These are phyloP conservation scores for Hydroisotoma schaefferi DNA, from an alignment of 2,888 invertebrate genomes.

Conservation along the genomic window DNA sequence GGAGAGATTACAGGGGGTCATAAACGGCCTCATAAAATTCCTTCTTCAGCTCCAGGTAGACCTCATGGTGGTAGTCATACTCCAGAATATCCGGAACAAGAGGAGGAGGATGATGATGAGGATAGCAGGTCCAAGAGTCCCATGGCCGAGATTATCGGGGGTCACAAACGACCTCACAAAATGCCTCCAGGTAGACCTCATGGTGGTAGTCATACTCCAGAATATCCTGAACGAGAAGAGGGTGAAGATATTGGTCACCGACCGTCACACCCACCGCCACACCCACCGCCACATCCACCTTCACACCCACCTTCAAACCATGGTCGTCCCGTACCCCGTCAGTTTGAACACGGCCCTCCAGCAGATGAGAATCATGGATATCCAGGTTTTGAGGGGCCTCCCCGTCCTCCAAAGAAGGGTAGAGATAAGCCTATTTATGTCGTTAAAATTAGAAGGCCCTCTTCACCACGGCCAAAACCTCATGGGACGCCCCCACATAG, in stretches of 20 bases:
- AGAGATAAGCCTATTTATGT: conserved; percentile 37
- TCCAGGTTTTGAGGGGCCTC: too few relatives aligned
- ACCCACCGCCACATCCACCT: neutral
- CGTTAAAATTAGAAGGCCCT: conserved; percentile 40
- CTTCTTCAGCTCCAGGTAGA: too few relatives aligned
- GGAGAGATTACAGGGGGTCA: neutral
- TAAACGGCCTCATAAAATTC: neutral
- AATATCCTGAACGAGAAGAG: neutral
- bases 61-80: neutral
- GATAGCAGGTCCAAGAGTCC: too few relatives aligned
- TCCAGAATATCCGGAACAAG: neutral
- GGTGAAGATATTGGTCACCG: too few relatives aligned
- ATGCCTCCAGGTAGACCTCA: too few relatives aligned
- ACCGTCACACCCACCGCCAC: too few relatives aligned
- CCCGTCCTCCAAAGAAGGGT: neutral
- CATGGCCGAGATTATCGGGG: neutral
- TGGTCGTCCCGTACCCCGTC: too few relatives aligned
- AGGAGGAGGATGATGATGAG: too few relatives aligned
- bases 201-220: neutral
- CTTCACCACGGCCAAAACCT: neutral
- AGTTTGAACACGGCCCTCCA: too few relatives aligned
- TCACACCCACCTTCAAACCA: too few relatives aligned
- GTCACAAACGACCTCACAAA: neutral
- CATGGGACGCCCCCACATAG: too few relatives aligned
- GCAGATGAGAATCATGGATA: too few relatives aligned